Evolutionary conservation across 2,888 invertebrate genomes (phyloP), one percentile per base, ranked within the genome.

Genomic region (Anorthoa munda): DNA sequence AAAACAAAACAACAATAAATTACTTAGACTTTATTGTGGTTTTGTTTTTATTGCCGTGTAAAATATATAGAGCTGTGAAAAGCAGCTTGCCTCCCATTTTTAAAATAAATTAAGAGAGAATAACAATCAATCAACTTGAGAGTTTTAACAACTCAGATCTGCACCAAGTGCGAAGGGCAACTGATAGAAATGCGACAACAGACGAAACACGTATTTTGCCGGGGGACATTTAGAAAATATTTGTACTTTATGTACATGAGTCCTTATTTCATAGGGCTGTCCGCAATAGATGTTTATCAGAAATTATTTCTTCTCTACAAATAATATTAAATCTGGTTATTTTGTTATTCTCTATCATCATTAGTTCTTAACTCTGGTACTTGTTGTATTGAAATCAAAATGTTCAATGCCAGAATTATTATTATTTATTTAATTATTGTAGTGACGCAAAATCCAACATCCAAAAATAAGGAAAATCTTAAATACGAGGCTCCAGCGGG

Each of bases 401-500:
- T 26, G 13, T 63, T 50, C 26, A 13, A 18, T 15, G 12, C 3
- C 18, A 18, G 13, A 31, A 26, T 48, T 31, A 3, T 31, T 26
- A n/a, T 18, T 45, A 9, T 1, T 13, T 51, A 56, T 31, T 5
- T 31, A n/a, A n/a, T n/a, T n/a, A 66, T 31, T 46, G 7, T 51
- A 58, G 51, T 31, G n/a, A 31, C 13, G 13, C 12, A 21, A 66
- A 55, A 45, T 18, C 39, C 17, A 26, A 46, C 46, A 11, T 15
- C 17, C 11, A 23, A 69, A 56, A 21, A 15, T 26, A 58, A 51
- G 15, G 60, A 56, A 13, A 56, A 58, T 45, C 13, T 61, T n/a
- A 45, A 45, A 68, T n/a, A 59, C 45, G 60, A 61, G 50, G 61
- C 50, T 45, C 26, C 53, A 7, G 21, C 55, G n/a, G 26, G 61